Conservation (phyloP, 2,113 vertebrate species). For the cattle (Bos taurus) region ARS-UCD2.0 NC_037328.1:149887001-149887500, state of each 20-base stretch:
- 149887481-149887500: background rate
- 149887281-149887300: background rate
- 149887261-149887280: background rate
- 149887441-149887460: background rate
- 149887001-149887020: background rate
- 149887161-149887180: background rate
- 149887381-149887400: background rate
- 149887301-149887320: background rate
- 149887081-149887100: background rate
- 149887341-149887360: background rate
- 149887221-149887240: background rate
- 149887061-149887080: background rate
- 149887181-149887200: background rate
- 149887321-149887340: background rate
- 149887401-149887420: background rate
- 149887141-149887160: background rate
- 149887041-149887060: background rate
- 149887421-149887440: background rate
- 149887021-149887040: background rate
- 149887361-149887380: background rate
- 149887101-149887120: background rate
- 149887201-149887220: background rate
- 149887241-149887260: background rate
- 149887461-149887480: background rate
- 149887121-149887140: background rate